Evolutionary conservation across 23 tunicate species (phyloP), one percentile per base, ranked within the genome.

Genomic region (Halocynthia aurantium): DNA sequence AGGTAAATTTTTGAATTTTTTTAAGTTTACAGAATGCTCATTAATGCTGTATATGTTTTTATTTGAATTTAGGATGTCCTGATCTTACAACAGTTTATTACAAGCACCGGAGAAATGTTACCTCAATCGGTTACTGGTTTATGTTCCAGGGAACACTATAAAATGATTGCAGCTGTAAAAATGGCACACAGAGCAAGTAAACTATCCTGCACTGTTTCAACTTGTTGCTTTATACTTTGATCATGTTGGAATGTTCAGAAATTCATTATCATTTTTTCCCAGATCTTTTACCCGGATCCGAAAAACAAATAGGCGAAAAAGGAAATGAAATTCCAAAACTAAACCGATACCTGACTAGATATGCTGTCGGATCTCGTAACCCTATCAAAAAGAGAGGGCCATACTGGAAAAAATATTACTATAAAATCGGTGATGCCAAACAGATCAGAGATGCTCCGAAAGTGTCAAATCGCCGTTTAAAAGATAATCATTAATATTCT

Each of bases 121-220:
- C 69, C 73, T 10, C 86, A 69, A 56, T 65, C 77, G 11, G 85
- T 82, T 21, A 86, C 92, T 51, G 91, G 91, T 9, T 61, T 92
- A 54, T 86, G 84, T 51, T 15, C 56, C 52, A 81, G 64, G 6
- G 92, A 92, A 69, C 88, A 81, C 51, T 81, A 19, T 67, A 92
- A 92, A 86, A 83, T 92, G 7, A 76, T 74, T 52, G 44, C 84
- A 5, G 84, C 87, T 50, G 81, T 92, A 12, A 82, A 82, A 80
- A 86, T 86, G 92, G 98, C 98, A 40, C 98, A 92, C 51, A 73
- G 98, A 82, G 92, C 91, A 52, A 80, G 94, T 87, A 56, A 82
- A 80, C n/a, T 15, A 4, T 15, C n/a, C 17, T 60, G 64, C 64
- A 15, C 2, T 15, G 17, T 60, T 15, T 15, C 17, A 17, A 15